phyloP scores from a whole-genome alignment of 2,888 invertebrate genomes.

The Tribolium freemani region DNA sequence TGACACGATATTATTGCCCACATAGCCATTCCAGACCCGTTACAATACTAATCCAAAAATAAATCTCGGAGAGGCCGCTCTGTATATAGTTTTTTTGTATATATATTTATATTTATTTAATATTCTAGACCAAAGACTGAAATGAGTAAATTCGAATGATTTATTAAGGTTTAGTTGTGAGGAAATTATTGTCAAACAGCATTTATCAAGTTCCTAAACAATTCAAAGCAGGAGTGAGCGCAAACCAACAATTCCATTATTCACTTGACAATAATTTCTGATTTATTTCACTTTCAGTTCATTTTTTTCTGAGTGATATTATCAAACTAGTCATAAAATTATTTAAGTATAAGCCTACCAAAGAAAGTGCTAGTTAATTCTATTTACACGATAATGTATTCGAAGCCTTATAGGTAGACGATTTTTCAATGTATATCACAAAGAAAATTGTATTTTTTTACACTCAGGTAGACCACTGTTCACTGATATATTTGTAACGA shows the following conservation, averaged over 20 bases:
- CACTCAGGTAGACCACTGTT: conserved; percentile 59
- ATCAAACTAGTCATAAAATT: conserved; percentile 63
- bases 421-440: conserved; percentile 57
- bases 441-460: conserved; percentile 63
- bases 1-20: conserved; percentile 4
- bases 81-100: conserved; percentile 50
- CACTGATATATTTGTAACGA: conserved; percentile 33
- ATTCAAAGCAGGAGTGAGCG: conserved; percentile 27
- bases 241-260: conserved; percentile 40
- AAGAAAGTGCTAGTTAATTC: conserved; percentile 62
- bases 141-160: conserved; percentile 49
- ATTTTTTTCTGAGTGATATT: conserved; percentile 61
- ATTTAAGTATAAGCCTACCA: conserved; percentile 62
- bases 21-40: conserved; percentile 28
- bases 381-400: conserved; percentile 42
- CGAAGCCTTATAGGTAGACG: conserved; percentile 54
- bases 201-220: conserved; percentile 49
- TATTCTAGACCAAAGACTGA: conserved; percentile 63
- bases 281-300: conserved; percentile 22
- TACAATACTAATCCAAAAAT: conserved; percentile 28
- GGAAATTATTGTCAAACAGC: conserved; percentile 53
- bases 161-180: conserved; percentile 49
- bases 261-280: conserved; percentile 52
- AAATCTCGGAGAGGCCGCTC: conserved; percentile 24
- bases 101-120: conserved; percentile 59